Evolutionary conservation across 1,140 invertebrate species (phyloP).

Genomic region (Scaptomyza hsui): DNA sequence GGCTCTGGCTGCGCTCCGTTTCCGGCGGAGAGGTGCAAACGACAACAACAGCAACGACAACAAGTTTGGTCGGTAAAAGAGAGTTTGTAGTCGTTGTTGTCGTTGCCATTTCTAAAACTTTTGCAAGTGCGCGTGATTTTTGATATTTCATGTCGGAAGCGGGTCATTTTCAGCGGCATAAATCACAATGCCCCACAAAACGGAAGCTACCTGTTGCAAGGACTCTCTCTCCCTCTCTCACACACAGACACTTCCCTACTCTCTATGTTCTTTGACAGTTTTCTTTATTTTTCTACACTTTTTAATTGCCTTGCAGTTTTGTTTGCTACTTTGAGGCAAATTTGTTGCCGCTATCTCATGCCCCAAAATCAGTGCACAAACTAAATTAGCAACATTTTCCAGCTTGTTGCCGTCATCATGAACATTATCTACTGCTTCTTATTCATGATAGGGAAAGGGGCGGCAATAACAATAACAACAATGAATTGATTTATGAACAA

Average conservation of each 20-base stretch:
- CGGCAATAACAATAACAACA: constrained; percentile 45
- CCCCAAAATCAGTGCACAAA: constrained; percentile 21
- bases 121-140: constrained; percentile 69
- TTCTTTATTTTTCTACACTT: constrained; percentile 30
- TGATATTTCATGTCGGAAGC: constrained; percentile 80
- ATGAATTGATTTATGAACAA: constrained; percentile 77
- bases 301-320: constrained; percentile 28
- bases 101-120: constrained; percentile 56
- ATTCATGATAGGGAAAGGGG: neutral
- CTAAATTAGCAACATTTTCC: constrained; percentile 76
- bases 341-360: constrained; percentile 39
- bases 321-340: constrained; percentile 30
- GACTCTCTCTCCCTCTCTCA: constrained; percentile 10
- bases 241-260: constrained; percentile 21
- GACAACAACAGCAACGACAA: constrained; percentile 11
- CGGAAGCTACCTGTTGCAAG: constrained; percentile 73
- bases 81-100: constrained; percentile 10
- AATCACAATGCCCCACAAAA: constrained; percentile 62
- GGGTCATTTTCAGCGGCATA: constrained; percentile 79
- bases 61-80: neutral
- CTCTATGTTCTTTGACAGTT: constrained; percentile 28
- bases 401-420: constrained; percentile 72
- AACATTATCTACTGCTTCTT: constrained; percentile 11
- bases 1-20: constrained; percentile 79
- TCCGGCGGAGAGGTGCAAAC: constrained; percentile 52